phyloP scores from a whole-genome alignment of 2,888 invertebrate species.

The Patella caerulea region DNA sequence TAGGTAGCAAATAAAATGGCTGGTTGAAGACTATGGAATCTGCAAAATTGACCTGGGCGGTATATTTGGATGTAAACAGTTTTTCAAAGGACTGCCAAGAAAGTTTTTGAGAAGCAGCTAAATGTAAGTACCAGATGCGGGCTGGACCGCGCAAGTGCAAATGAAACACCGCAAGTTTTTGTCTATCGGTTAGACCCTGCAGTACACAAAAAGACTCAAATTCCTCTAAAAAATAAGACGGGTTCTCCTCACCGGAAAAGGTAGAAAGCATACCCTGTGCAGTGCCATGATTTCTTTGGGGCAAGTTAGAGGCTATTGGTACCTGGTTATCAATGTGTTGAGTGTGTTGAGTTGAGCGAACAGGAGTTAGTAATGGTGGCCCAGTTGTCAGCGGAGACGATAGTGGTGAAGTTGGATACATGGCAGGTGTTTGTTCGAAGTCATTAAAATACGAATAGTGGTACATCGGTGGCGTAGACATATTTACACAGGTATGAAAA shows the following conservation, averaged over 20 bases:
- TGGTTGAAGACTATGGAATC: not conserved
- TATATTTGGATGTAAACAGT: not conserved
- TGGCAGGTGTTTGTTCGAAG: not conserved
- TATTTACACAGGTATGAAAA: not conserved
- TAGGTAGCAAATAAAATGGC: not conserved
- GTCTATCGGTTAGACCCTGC: not conserved
- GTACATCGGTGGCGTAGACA: not conserved
- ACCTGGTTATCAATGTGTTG: not conserved
- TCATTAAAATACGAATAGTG: not conserved
- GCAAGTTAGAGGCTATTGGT: not conserved
- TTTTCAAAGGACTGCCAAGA: not conserved
- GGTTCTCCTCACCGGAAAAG: not conserved
- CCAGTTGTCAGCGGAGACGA: not conserved
- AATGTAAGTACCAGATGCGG: not conserved
- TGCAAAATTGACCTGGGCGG: not conserved
- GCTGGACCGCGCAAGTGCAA: not conserved
- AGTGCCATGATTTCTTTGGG: not conserved
- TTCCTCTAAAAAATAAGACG: not conserved
- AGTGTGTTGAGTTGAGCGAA: not conserved
- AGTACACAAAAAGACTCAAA: not conserved
- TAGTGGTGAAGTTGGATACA: no score
- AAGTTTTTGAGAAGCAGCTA: not conserved
- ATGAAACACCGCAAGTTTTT: not conserved
- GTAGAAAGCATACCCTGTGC: not conserved
- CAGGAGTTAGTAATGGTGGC: not conserved